Conservation (phyloP, 2,113 vertebrate genomes). For the Pterocles orientalis region DNA sequence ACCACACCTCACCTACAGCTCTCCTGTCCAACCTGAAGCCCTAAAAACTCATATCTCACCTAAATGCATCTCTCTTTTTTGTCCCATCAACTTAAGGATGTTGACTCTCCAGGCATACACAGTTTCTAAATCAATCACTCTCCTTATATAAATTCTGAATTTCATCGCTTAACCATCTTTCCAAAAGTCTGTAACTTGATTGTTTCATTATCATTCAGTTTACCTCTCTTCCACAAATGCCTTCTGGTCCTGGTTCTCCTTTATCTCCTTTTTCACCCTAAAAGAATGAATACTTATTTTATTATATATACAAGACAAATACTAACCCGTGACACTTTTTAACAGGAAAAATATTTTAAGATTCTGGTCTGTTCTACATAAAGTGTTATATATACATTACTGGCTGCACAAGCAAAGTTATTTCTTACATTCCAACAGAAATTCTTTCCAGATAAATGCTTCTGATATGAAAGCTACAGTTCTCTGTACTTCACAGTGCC, state of each 20-base stretch:
- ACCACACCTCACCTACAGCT: not conserved
- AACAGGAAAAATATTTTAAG: not conserved
- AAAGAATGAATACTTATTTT: constrained; percentile 45
- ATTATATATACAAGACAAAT: not conserved
- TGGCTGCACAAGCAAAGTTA: not conserved
- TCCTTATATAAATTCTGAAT: not conserved
- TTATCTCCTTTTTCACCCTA: constrained; percentile 80
- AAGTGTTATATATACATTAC: not conserved
- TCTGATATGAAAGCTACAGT: not conserved
- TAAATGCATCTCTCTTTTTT: not conserved
- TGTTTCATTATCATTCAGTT: not conserved
- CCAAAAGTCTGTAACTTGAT: not conserved
- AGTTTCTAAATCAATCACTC: not conserved
- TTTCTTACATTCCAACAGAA: not conserved
- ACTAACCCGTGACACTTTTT: not conserved
- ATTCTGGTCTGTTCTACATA: not conserved
- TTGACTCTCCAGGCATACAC: not conserved
- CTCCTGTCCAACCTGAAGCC: not conserved
- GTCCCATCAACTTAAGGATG: not conserved
- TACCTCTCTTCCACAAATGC: constrained; percentile 76
- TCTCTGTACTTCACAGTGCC: not conserved
- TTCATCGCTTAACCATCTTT: not conserved
- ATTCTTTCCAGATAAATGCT: not conserved
- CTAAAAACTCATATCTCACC: not conserved
- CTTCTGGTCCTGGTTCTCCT: constrained; percentile 75